Evolutionary conservation across 2,113 vertebrate genomes (phyloP), one percentile per base, ranked within the genome.

Genomic region (Phylloscopus whistleri): DNA sequence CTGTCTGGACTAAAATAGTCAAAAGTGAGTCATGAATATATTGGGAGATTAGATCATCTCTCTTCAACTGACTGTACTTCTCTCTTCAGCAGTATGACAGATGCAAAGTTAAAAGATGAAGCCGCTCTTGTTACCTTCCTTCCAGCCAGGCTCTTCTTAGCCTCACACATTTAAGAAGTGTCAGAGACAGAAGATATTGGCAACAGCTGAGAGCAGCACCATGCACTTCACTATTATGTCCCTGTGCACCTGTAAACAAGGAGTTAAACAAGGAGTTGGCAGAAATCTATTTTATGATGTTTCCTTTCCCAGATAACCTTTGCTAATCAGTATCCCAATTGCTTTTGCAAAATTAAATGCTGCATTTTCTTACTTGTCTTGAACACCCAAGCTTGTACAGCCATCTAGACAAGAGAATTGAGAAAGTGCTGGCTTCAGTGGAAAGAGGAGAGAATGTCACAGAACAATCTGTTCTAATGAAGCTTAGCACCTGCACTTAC

Each of bases 241-340:
- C 46, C 31, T 66, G 5, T 51, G 83, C 58, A 91, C 53, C 58
- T 94, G 62, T 72, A 95, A 64, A 46, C 20, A 73, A 66, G 19
- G 13, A 83, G 8, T 26, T 63, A 95, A 68, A 51, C 20, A 76
- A 66, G 19, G 15, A 79, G 7, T 23, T 87, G 52, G 64, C 73
- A 78, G 68, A 89, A 78, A 64, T 75, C 48, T 87, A 13, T 82
- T 91, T 83, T 21, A 51, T 79, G 87, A 39, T 67, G 46, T 69
- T 93, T 89, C 49, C 23, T 82, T 93, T 93, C 39, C 10, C 39
- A 91, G 62, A 93, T 83, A 93, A 95, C 55, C 49, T 94, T 91
- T 83, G n/a, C 63, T 89, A 93, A 87, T 93, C 58, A 89, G 70
- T 30, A 22, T 91, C 23, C 31, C 74, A 73, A 66, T n/a, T 89